Conservation (phyloP, 1,140 invertebrate species). For the Oreohelix idahoensis region DNA sequence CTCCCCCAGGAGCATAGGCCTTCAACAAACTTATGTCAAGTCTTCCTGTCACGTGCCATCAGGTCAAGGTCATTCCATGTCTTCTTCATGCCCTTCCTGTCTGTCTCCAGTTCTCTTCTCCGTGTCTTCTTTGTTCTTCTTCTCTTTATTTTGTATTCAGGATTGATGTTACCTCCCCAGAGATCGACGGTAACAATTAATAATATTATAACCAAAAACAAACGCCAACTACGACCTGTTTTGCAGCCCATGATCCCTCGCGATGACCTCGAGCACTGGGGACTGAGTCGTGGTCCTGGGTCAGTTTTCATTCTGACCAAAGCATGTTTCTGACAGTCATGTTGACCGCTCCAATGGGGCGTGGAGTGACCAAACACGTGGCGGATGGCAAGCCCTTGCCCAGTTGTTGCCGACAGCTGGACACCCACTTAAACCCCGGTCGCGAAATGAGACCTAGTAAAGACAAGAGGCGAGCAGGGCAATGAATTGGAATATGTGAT, state of each 20-base stretch:
- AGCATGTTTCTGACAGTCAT: neutral
- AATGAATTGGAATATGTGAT: neutral
- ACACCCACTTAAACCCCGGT: neutral
- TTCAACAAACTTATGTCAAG: no score
- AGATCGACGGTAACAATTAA: no score
- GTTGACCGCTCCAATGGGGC: neutral
- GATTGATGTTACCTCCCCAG: no score
- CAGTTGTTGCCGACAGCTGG: neutral
- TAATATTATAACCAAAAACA: neutral
- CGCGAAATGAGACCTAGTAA: neutral
- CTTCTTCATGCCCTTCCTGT: no score
- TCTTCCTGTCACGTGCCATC: no score
- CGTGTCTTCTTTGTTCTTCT: no score
- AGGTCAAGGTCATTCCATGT: no score
- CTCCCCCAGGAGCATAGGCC: no score
- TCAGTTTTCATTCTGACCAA: neutral
- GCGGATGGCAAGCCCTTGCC: neutral
- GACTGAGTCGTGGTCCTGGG: no score
- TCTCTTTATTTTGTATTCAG: no score
- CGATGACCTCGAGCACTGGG: neutral
- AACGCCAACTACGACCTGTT: neutral
- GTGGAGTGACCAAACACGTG: neutral
- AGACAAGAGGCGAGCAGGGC: neutral
- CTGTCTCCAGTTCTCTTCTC: no score
- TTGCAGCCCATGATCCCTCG: neutral